phyloP scores from a whole-genome alignment of 1,140 invertebrate species.

The Tribolium madens region DNA sequence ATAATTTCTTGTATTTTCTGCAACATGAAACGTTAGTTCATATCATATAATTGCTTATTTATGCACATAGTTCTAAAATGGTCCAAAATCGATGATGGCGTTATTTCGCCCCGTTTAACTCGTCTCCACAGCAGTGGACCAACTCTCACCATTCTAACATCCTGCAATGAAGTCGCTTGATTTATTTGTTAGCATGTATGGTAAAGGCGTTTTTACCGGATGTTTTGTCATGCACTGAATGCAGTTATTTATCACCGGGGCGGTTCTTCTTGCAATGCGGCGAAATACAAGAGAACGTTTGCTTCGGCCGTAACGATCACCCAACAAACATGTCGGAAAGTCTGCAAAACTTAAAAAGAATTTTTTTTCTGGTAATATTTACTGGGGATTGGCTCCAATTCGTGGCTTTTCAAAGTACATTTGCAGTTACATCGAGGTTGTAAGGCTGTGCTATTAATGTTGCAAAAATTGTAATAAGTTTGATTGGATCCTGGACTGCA shows the following conservation, averaged over 20 bases:
- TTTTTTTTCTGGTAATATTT: too few species aligned
- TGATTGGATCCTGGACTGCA: not conserved
- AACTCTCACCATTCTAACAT: conserved; percentile 6
- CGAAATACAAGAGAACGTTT: conserved; percentile 7
- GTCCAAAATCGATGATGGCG: conserved; percentile 2
- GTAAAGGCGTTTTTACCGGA: conserved; percentile 30
- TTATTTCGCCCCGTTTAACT: conserved; percentile 21
- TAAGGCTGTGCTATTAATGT: too few species aligned
- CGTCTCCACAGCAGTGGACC: not conserved
- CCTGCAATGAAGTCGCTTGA: conserved; percentile 3
- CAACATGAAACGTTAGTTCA: conserved; percentile 21
- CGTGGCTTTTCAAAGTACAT: not conserved
- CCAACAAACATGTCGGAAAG: conserved; percentile 1
- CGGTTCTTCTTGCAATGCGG: conserved; percentile 18
- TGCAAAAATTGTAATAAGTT: not conserved
- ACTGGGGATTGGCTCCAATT: not conserved
- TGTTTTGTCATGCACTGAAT: conserved; percentile 34
- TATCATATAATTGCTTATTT: conserved; percentile 14
- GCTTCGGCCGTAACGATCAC: not conserved
- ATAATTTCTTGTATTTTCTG: conserved; percentile 11
- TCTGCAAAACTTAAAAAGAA: not conserved
- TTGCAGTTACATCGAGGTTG: not conserved
- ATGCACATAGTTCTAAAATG: conserved; percentile 4
- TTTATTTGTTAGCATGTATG: conserved; percentile 16
- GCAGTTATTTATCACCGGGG: conserved; percentile 21